Percentiles rank a stretch among this genome's conserved stretches.
phyloP scores from a whole-genome alignment of 2,797 vertebrate genomes.

The Hydrocynus forskahlii region DNA sequence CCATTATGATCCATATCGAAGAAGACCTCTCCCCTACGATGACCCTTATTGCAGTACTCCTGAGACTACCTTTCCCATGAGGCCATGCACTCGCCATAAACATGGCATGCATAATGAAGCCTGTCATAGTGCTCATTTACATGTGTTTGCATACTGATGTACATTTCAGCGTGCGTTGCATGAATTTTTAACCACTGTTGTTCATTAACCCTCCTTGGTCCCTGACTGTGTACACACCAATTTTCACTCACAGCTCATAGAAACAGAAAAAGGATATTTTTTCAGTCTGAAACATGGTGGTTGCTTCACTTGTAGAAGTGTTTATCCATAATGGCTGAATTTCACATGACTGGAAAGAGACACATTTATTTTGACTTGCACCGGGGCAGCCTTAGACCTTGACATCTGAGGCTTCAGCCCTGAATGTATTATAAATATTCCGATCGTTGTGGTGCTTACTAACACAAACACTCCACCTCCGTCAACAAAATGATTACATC shows the following conservation, averaged over 20 bases:
- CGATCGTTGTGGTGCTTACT: too few relatives aligned
- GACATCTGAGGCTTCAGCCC: too few relatives aligned
- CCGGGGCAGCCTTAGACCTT: too few relatives aligned
- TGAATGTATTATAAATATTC: too few relatives aligned
- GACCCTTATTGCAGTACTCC: not conserved
- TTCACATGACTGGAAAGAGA: too few relatives aligned
- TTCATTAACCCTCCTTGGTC: not conserved
- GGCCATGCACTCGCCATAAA: conserved; percentile 1
- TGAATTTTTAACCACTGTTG: conserved; percentile 7
- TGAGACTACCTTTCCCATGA: conserved; percentile 14
- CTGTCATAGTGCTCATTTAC: conserved; percentile 9
- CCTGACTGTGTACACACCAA: not conserved
- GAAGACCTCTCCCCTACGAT: not conserved
- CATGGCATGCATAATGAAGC: conserved; percentile 13
- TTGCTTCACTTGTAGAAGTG: too few relatives aligned
- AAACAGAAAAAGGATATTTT: not conserved
- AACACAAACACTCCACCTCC: too few relatives aligned
- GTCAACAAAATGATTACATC: too few relatives aligned
- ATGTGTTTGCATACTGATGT: conserved; percentile 17
- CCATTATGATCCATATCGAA: not conserved
- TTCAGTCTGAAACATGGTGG: too few relatives aligned
- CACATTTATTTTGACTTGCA: too few relatives aligned
- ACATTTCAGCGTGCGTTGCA: not conserved
- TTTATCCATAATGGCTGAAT: too few relatives aligned
- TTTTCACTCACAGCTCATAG: not conserved